Evolutionary conservation across 2,797 vertebrate species (phyloP).

Genomic region (Nyctibius grandis): DNA sequence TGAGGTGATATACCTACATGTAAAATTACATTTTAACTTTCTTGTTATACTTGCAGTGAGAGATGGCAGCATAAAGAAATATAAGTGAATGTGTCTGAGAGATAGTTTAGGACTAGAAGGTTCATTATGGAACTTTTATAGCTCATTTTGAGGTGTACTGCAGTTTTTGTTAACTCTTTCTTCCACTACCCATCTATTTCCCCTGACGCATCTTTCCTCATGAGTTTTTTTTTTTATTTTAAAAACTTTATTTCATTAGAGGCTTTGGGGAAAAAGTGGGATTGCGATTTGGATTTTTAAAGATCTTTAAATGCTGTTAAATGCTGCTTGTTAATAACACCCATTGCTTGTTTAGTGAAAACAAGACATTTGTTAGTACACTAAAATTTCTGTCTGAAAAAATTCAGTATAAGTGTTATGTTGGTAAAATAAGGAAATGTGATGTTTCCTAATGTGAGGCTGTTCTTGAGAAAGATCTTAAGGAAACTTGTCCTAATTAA

Average conservation of each 20-base stretch:
- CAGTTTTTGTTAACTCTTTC: conserved; percentile 51
- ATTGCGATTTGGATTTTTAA: background rate
- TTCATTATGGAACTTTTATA: conserved; percentile 56
- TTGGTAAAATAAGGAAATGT: background rate
- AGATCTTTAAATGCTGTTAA: background rate
- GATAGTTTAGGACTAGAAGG: conserved; percentile 38
- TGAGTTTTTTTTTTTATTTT: background rate
- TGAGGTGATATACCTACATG: conserved; percentile 67
- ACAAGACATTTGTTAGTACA: background rate
- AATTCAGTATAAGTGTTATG: background rate
- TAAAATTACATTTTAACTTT: conserved; percentile 65
- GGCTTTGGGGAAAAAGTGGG: background rate
- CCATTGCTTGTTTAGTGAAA: background rate
- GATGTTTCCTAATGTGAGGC: background rate
- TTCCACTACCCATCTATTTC: background rate
- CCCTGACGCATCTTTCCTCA: background rate
- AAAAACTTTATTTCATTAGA: background rate
- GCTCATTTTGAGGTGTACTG: conserved; percentile 35
- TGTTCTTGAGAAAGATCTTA: background rate
- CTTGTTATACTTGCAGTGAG: conserved; percentile 53
- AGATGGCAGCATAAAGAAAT: conserved; percentile 53
- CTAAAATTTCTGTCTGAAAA: background rate
- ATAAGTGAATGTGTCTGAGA: conserved; percentile 20
- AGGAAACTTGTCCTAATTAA: background rate
- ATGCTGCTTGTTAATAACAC: background rate